These are phyloP conservation scores for Argyresthia goedartella DNA, from an alignment of 2,888 invertebrate species.

Conservation along the genomic window DNA sequence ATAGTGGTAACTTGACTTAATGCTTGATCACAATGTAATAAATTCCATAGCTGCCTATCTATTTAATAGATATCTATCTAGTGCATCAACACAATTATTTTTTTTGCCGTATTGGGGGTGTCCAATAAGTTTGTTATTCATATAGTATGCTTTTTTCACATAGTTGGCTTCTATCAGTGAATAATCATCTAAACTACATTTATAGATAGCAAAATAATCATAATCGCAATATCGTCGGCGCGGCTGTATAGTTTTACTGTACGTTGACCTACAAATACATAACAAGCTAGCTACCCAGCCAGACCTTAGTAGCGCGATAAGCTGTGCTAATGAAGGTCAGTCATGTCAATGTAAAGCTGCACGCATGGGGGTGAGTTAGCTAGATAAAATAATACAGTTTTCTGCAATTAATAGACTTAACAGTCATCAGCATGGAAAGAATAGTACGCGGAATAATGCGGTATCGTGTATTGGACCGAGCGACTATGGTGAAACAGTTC, in stretches of 20 bases:
- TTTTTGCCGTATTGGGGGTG: too few species aligned
- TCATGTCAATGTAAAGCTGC: conserved; percentile 37
- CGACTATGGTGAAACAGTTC: conserved; percentile 94
- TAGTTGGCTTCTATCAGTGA: too few species aligned
- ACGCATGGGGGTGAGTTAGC: conserved; percentile 1
- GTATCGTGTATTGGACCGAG: conserved; percentile 84
- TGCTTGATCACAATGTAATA: too few species aligned
- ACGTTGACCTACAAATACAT: conserved; percentile 10
- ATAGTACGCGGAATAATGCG: conserved; percentile 92
- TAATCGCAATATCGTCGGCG: background rate
- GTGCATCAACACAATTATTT: too few species aligned
- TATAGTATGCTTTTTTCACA: too few species aligned
- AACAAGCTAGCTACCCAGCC: background rate
- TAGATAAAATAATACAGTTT: background rate
- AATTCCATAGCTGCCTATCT: too few species aligned
- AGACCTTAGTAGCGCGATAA: conserved; percentile 31
- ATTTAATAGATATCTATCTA: too few species aligned
- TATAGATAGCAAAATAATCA: too few species aligned
- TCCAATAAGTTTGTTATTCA: too few species aligned
- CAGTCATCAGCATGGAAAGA: conserved; percentile 77
- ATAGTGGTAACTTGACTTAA: too few species aligned
- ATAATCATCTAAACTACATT: too few species aligned
- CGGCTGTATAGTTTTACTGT: background rate
- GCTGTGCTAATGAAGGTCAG: conserved; percentile 54
- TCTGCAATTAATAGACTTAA: background rate